phyloP scores from a whole-genome alignment of 2,113 vertebrate genomes.

The Thalassoma bifasciatum region DNA sequence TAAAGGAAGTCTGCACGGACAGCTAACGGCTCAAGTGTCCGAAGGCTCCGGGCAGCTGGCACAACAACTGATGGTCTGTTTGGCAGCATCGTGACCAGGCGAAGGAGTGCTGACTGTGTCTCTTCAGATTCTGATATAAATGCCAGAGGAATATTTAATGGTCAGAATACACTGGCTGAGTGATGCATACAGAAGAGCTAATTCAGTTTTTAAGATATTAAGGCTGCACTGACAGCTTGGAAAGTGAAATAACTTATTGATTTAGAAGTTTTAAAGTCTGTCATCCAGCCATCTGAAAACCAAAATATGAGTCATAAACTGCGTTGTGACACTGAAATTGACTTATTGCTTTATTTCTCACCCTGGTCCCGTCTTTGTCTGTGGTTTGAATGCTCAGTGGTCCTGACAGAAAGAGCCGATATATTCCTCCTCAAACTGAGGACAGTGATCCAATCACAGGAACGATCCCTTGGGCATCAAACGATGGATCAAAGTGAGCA shows the following conservation, averaged over 20 bases:
- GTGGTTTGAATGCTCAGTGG: background rate
- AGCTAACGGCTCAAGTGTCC: conserved; percentile 28
- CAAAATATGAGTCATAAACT: background rate
- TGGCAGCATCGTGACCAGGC: conserved; percentile 42
- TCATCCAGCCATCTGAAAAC: conserved; percentile 1
- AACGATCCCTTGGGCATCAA: background rate
- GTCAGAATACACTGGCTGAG: conserved; percentile 16
- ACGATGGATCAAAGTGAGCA: background rate
- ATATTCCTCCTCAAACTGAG: background rate
- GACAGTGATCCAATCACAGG: background rate
- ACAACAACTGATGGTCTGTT: conserved; percentile 51
- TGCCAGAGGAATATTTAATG: conserved; percentile 34
- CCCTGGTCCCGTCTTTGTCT: background rate
- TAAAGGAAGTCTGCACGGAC: conserved; percentile 26
- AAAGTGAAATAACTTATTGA: conserved; percentile 1
- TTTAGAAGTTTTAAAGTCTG: background rate
- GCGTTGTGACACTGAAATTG: background rate
- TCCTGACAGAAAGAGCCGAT: background rate
- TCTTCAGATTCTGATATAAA: conserved; percentile 45
- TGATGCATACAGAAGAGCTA: conserved; percentile 8
- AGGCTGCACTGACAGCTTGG: conserved; percentile 21
- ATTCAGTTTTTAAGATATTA: conserved; percentile 25
- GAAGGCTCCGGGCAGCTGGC: conserved; percentile 19
- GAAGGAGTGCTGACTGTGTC: conserved; percentile 45
- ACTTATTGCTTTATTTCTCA: background rate